Evolutionary conservation across 2,888 invertebrate species (phyloP), one percentile per base, ranked within the genome.

Genomic region (Tipula helvola): DNA sequence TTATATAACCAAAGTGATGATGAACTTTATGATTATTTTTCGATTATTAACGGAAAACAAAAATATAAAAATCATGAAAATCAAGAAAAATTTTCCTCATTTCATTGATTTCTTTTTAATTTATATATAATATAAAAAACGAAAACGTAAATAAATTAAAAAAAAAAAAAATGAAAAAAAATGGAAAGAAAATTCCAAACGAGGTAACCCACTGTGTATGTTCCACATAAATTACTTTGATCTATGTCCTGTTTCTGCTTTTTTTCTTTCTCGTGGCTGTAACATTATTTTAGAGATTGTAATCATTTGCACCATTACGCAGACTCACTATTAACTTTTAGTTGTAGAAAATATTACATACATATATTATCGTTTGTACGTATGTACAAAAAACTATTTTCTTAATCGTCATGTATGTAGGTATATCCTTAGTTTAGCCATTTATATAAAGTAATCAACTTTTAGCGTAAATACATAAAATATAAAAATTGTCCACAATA

Each of bases 191-290:
- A 39, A 84, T 84, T 84, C 84, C 84, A 84, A 84, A 84, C 84
- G 84, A 84, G 84, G 84, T 84, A 84, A 84, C 84, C 84, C 84
- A 84, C 84, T 84, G 84, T 84, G 84, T 84, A 84, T 84, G 84
- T 39, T 84, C 39, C 84, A 84, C 84, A 84, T 84, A 84, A 84
- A 84, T 84, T 84, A 84, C 84, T 84, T 84, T 84, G 84, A 84
- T 84, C 84, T 84, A 84, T 84, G 84, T 84, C 84, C 84, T 84
- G 84, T 41, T 84, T 84, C 84, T 39, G 39, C 3, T 84, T 84
- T 39, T 84, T 84, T 84, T 84, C 16, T 84, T 84, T 36, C 84
- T 84, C 84, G 36, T 84, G 84, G 36, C 71, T 71, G 71, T 71
- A 71, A 84, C 84, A 16, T 84, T 39, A 84, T 84, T 84, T 84